Base-by-base conservation (phyloP, 2,888 invertebrate genomes). In the Notocelia uddmanniana region DNA sequence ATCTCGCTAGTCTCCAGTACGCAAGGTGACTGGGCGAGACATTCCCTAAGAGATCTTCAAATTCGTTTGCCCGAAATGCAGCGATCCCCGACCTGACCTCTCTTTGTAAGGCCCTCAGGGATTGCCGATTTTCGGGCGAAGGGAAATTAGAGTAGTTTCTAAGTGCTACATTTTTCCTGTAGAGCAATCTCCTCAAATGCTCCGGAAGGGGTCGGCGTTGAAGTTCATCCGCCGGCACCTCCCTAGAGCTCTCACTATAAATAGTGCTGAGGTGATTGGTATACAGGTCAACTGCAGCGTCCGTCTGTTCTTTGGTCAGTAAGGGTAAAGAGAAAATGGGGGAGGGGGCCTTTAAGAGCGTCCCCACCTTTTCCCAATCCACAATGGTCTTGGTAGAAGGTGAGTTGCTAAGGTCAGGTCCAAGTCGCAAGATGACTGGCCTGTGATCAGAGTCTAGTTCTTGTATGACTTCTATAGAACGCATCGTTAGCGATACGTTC, bases 11-110 rank as follows among this genome's bases (percentile, higher is more conserved):
- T 1, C n/a, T 50, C 52, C 68, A 59, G 52, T 68, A 68, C 3
- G 68, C 52, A 5, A 10, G n/a, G 59, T 68, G 68, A n/a, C 50
- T 34, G 6, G 68, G 68, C 58, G 26, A 34, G n/a, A 68, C 21
- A 19, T 59, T 34, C 13, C 37, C 19, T 19, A 60, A 5, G 18
- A 60, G 59, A 0, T 18, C 18, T 9, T 52, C 21, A 10, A 62
- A 62, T 2, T 48, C 19, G 13, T 52, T 63, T 31, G 31, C 26
- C 50, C 63, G 26, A 31, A 45, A 67, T 3, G 5, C 41, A 18
- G 41, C 15, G 1, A 67, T 19, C 2, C 21, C 19, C 0, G 13
- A 0, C 19, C 26, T 57, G 13, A 37, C 41, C 31, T 57, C n/a
- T 2, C 45, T 19, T 26, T 67, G 67, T 0, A 67, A 18, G 31